These are phyloP conservation scores for Platorchestia sp. DNA, from an alignment of 1,140 invertebrate species.

Conservation along the genomic window DNA sequence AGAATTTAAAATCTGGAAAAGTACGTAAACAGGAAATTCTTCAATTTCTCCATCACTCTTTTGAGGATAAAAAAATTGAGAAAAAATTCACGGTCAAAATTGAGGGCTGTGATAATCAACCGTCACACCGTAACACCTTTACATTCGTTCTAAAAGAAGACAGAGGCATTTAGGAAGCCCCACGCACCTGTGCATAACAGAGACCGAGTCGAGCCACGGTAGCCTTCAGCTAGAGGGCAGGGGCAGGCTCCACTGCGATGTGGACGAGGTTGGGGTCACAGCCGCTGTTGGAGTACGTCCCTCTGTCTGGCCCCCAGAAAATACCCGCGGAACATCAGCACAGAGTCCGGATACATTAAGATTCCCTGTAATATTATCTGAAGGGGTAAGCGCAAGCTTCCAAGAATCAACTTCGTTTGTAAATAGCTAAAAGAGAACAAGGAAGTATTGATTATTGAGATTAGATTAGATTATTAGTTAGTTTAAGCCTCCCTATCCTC, in stretches of 20 bases:
- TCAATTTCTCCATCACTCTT: too few species aligned
- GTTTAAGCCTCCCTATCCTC: too few species aligned
- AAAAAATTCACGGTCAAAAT: too few species aligned
- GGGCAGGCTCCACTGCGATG: not conserved
- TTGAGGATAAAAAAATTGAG: too few species aligned
- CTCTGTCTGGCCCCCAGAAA: not conserved
- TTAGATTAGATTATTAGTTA: not conserved
- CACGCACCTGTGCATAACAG: not conserved
- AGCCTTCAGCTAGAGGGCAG: not conserved
- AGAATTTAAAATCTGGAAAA: too few species aligned
- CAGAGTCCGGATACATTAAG: not conserved
- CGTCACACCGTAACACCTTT: too few species aligned
- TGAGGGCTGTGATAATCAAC: too few species aligned
- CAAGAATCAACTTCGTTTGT: not conserved
- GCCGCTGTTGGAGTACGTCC: conserved; percentile 23
- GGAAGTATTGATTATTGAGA: not conserved
- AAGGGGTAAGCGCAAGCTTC: not conserved
- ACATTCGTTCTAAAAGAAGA: too few species aligned
- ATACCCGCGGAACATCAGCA: not conserved
- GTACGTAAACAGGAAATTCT: too few species aligned
- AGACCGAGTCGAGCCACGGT: not conserved
- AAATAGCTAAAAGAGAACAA: not conserved
- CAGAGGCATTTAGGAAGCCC: too few species aligned
- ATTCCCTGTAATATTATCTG: not conserved
- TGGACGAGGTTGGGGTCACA: conserved; percentile 19